phyloP scores from a whole-genome alignment of 2,797 vertebrate species.

The Pantherophis vulpinus region DNA sequence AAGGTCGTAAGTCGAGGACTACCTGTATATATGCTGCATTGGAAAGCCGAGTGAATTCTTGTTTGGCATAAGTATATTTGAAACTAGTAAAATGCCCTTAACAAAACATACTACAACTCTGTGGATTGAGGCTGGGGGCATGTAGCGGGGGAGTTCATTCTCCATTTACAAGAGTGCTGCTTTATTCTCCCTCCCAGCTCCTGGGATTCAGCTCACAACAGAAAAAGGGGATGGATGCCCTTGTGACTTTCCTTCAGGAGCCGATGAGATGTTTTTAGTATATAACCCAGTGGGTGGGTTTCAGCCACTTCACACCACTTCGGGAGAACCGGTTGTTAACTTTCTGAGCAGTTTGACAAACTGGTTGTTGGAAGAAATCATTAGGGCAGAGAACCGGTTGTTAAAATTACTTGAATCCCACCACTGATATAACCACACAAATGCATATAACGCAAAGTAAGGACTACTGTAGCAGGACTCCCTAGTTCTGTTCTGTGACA shows the following conservation, averaged over 20 bases:
- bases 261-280: neutral
- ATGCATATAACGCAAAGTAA: neutral
- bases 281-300: neutral
- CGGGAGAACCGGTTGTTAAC: no score
- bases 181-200: neutral
- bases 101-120: neutral
- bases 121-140: neutral
- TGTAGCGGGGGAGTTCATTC: neutral
- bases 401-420: no score
- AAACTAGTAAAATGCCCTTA: neutral
- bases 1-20: no score
- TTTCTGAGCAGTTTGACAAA: no score
- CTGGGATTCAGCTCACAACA: neutral
- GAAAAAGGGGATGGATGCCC: neutral
- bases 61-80: neutral
- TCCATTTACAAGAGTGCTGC: neutral
- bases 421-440: neutral
- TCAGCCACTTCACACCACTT: no score
- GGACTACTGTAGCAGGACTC: no score
- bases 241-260: neutral
- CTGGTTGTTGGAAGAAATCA: no score
- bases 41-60: neutral
- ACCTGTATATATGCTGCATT: neutral
- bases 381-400: no score
- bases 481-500: no score